Evolutionary conservation across 1,140 invertebrate genomes (phyloP), one percentile per base, ranked within the genome.

Genomic region (Geopemphigus sp.): DNA sequence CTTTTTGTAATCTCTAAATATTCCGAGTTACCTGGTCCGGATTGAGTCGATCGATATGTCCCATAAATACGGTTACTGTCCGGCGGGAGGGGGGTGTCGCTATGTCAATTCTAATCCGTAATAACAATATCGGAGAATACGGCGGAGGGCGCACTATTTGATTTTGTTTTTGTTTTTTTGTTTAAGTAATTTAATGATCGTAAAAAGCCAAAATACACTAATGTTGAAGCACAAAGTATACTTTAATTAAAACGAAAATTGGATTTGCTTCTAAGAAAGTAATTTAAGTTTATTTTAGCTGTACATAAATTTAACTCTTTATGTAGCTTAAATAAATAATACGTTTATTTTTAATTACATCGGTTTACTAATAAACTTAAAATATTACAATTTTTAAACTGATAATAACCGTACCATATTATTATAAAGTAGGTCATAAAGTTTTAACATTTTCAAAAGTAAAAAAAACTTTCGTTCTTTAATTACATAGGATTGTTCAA

Each of bases 271-370:
- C 50, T 72, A 54, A 54, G 59, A 72, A 72, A 72, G 47, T 72
- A 72, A 72, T 54, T 72, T 72, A 72, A 72, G 68, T 53, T 72
- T 72, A 29, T 72, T 72, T 72, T 72, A 54, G 68, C 68, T 54
- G 68, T 72, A 54, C 68, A 72, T 72, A 53, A 72, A 72, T 72
- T 72, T 72, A 19, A 53, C 50, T 72, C 26, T 72, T 72, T 72
- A 72, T 54, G 47, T 54, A 72, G 50, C 50, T 54, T 72, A 72
- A 72, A 72, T 72, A 53, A 72, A 54, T 72, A 72, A 72, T 72
- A 72, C 68, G 68, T 72, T 72, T 72, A 54, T 72, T 72, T 72
- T 72, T 72, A 72, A 72, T 72, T 72, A 72, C 68, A 54, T 72
- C 54, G 68, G 68, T 54, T 72, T 29, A 54, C 50, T 72, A 72